These are phyloP conservation scores for Nixonia krombeini DNA, from an alignment of 1,140 invertebrate species.

Conservation along the genomic window DNA sequence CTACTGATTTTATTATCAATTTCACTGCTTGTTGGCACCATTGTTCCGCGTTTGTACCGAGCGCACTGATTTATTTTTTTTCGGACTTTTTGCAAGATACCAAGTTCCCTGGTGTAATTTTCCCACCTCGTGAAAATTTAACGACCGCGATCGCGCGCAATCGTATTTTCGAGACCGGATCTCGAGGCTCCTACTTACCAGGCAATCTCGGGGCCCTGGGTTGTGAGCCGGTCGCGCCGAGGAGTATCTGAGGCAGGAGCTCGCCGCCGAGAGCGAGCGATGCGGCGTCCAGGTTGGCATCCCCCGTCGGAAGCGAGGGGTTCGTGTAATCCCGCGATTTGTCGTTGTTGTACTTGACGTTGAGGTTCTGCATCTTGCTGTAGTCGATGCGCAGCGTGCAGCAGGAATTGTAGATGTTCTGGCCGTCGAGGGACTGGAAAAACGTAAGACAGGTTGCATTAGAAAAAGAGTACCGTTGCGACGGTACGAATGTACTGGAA, in stretches of 20 bases:
- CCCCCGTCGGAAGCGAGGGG: slow-evolving; percentile 94
- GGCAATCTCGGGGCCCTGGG: slow-evolving; percentile 67
- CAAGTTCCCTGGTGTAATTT: too few species aligned
- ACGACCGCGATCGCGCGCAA: too few species aligned
- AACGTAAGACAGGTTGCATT: slow-evolving; percentile 26
- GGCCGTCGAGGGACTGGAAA: slow-evolving; percentile 91
- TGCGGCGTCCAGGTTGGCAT: slow-evolving; percentile 79
- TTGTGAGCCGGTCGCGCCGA: slow-evolving; percentile 79
- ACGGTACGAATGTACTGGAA: slow-evolving; percentile 24
- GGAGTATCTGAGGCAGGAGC: slow-evolving; percentile 76
- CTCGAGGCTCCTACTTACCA: slow-evolving; percentile 57
- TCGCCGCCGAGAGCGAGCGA: slow-evolving; percentile 76
- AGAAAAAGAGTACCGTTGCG: slow-evolving; percentile 27
- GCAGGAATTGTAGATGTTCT: slow-evolving; percentile 99
- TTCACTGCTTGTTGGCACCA: neutral
- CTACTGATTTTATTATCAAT: slow-evolving; percentile 5
- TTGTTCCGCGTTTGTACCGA: too few species aligned
- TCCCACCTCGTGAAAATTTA: too few species aligned
- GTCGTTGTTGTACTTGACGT: slow-evolving; percentile 99
- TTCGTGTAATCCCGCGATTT: slow-evolving; percentile 99
- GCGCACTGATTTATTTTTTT: too few species aligned
- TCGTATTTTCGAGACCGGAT: too few species aligned
- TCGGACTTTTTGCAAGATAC: too few species aligned
- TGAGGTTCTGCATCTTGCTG: slow-evolving; percentile 96
- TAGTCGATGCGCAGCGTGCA: slow-evolving; percentile 99